A percentile compares a stretch with the other conserved stretches of the same genome.
Conservation (phyloP, 1,140 invertebrate genomes). For the Leptestheria dahalacensis region DNA sequence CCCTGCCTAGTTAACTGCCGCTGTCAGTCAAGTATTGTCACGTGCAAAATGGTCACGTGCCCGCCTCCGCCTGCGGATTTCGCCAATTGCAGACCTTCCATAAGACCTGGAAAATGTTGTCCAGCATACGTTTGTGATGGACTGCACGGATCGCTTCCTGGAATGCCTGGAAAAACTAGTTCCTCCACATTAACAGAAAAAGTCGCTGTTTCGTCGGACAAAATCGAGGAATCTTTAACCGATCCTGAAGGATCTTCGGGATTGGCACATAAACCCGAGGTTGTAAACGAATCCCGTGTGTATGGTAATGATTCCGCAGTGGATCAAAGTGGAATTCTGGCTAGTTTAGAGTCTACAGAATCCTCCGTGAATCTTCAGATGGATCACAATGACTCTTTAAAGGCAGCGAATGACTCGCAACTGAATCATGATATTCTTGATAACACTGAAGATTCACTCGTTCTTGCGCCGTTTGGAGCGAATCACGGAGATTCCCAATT, state of each 20-base stretch:
- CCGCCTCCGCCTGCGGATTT: conserved; percentile 44
- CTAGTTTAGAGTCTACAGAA: no score
- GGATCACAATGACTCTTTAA: no score
- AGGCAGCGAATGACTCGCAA: no score
- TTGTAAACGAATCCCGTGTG: no score
- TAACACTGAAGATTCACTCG: no score
- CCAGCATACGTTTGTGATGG: conserved; percentile 57
- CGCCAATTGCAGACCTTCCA: conserved; percentile 46
- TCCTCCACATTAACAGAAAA: not conserved
- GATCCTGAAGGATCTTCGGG: not conserved
- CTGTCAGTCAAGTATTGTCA: conserved; percentile 68
- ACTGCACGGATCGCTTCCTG: not conserved
- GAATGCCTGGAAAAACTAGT: not conserved
- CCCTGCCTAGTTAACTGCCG: conserved; percentile 56
- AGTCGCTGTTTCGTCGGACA: not conserved
- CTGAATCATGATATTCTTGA: no score
- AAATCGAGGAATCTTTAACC: not conserved
- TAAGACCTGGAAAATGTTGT: conserved; percentile 49
- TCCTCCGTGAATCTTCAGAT: no score
- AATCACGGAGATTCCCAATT: no score
- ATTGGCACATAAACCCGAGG: no score
- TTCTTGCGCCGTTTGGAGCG: no score
- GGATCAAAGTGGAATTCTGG: no score
- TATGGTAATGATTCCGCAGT: not conserved
- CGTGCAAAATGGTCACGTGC: conserved; percentile 59